These are phyloP conservation scores for Drosophila antonietae DNA, from an alignment of 2,888 invertebrate species.

Conservation along the genomic window DNA sequence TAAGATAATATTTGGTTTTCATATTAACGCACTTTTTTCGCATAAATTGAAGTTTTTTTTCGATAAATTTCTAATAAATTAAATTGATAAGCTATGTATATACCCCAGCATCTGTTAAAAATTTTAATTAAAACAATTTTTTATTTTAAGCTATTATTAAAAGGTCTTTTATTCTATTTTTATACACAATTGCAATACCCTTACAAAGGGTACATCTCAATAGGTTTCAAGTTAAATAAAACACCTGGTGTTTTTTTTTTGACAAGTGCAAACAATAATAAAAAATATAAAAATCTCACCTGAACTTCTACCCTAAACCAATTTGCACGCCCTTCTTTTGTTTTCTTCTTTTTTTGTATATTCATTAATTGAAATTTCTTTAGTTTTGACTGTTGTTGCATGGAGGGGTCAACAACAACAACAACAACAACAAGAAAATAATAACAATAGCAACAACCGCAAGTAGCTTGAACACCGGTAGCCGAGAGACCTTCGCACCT, in stretches of 20 bases:
- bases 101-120: no score
- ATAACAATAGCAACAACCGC: slow-evolving; percentile 24
- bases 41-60: no score
- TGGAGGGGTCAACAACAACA: slow-evolving; percentile 19
- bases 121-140: no score
- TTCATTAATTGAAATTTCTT: slow-evolving; percentile 79
- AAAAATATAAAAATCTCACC: slow-evolving; percentile 16
- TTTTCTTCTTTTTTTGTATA: slow-evolving; percentile 50
- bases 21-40: no score
- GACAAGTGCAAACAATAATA: slow-evolving; percentile 34
- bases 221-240: slow-evolving; percentile 16
- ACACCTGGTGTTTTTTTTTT: slow-evolving; percentile 74
- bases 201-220: background rate
- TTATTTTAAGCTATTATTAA: no score
- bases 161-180: background rate
- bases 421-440: background rate
- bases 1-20: no score
- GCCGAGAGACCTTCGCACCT: slow-evolving; percentile 17
- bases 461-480: slow-evolving; percentile 54
- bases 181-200: background rate
- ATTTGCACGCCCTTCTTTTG: background rate
- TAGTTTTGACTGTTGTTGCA: slow-evolving; percentile 41
- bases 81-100: no score
- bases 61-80: no score
- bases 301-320: background rate